Evolutionary conservation across 2,888 invertebrate species (phyloP).

Genomic region (Papilio demoleus): DNA sequence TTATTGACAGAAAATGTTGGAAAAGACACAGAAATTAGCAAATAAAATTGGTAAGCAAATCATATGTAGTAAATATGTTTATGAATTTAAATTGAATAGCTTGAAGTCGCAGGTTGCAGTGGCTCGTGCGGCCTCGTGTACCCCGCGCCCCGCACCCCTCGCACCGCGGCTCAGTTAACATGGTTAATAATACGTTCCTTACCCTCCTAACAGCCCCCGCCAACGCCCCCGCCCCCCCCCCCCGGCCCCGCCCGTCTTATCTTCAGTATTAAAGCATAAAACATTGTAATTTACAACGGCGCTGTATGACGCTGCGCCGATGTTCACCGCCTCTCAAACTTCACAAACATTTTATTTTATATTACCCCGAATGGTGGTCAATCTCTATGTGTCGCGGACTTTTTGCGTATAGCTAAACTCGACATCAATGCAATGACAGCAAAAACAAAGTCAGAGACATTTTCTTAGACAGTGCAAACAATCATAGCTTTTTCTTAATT

Average conservation of each 20-base stretch:
- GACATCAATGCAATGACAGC: not conserved
- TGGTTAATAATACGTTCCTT: slow-evolving; percentile 81
- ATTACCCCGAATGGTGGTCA: not conserved
- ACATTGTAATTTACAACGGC: slow-evolving; percentile 82
- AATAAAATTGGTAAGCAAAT: too few relatives aligned
- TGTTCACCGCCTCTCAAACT: slow-evolving; percentile 63
- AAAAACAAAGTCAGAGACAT: too few relatives aligned
- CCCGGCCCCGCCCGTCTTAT: slow-evolving; percentile 68
- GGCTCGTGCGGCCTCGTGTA: slow-evolving; percentile 7
- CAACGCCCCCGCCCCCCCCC: slow-evolving; percentile 50
- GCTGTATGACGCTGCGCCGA: slow-evolving; percentile 70
- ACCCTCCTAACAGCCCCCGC: slow-evolving; percentile 53
- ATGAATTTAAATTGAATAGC: not conserved
- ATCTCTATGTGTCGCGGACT: not conserved
- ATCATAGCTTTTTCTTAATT: too few relatives aligned
- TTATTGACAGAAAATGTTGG: too few relatives aligned
- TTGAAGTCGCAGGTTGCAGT: slow-evolving; percentile 42
- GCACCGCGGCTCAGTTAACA: slow-evolving; percentile 66
- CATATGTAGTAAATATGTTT: too few relatives aligned
- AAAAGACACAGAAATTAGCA: too few relatives aligned
- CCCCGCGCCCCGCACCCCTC: slow-evolving; percentile 46
- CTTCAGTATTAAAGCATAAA: slow-evolving; percentile 83
- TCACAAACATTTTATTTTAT: slow-evolving; percentile 29
- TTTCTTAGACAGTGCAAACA: too few relatives aligned
- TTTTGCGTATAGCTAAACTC: slow-evolving; percentile 10